Base-by-base conservation (phyloP, 2,797 vertebrate genomes). In the Schizothorax lantsangensis region DNA sequence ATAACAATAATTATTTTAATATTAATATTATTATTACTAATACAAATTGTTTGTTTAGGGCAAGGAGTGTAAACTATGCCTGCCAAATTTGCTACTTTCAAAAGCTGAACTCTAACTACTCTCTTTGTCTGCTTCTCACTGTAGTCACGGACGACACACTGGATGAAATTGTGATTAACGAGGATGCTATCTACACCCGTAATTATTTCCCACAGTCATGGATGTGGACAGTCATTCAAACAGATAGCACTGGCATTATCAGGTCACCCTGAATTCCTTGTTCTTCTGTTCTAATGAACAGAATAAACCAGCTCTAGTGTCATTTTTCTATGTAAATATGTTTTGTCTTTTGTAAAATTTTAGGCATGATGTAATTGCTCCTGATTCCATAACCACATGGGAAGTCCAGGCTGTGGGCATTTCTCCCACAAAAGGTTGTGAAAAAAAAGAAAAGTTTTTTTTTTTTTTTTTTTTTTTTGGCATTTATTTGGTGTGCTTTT, bases 341-440 rank as follows among this genome's bases (percentile, higher is more conserved):
- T 3, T 2, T 59, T 62, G 33, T 6, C n/a, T 36, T 72, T 47
- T 49, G 21, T 75, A 47, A 43, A 73, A 21, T 82, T 89, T 43
- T 75, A 92, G 91, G 6, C 73, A 89, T 66, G 21, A 5, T 8
- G 9, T 6, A 43, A 19, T 90, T 14, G 59, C 66, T 91, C 95
- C 95, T 79, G 94, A 95, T 81, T 95, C 94, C 45, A 94, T 95
- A 85, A 95, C 94, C 62, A 94, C 92, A 4, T 95, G 95, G 95
- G 94, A 95, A 91, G 59, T 95, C 59, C 95, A 95, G 66, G 93
- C 95, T 80, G 92, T 95, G 78, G 90, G 93, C n/a, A 84, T 92
- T 83, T 95, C 94, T 90, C 79, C 91, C 4, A 89, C 90, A 30
- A 94, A 93, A 92, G 94, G n/a, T n/a, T n/a, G n/a, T n/a, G n/a